phyloP scores from a whole-genome alignment of 2,797 vertebrate species.

The Pelodytes ibericus region DNA sequence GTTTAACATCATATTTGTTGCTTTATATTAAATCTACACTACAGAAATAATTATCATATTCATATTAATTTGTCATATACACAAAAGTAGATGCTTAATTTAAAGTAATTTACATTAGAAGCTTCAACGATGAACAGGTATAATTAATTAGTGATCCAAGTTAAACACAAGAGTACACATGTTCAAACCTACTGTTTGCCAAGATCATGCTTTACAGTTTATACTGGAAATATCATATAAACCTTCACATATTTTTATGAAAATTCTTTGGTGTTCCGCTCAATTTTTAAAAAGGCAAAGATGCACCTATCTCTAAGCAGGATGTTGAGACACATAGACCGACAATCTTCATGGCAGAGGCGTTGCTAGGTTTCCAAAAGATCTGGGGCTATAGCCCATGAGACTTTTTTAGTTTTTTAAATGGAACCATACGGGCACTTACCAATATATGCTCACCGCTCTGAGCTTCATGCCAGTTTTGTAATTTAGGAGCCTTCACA shows the following conservation, averaged over 20 bases:
- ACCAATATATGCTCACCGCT: too few species aligned
- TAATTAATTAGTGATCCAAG: not conserved
- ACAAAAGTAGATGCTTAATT: not conserved
- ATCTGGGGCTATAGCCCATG: too few species aligned
- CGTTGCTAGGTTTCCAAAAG: too few species aligned
- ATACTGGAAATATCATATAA: not conserved
- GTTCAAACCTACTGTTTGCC: not conserved
- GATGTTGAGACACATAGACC: not conserved
- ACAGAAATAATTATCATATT: not conserved
- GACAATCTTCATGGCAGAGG: not conserved
- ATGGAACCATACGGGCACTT: too few species aligned
- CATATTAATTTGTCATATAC: not conserved
- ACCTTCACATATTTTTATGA: not conserved
- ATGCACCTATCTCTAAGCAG: not conserved
- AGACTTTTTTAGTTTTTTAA: not conserved
- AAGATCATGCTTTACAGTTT: not conserved
- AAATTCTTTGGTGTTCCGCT: not conserved
- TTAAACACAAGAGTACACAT: not conserved
- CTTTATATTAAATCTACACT: not conserved
- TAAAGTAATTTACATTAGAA: not conserved
- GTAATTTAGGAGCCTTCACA: too few species aligned
- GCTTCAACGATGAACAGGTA: not conserved
- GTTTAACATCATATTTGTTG: too few species aligned
- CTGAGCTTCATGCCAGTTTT: too few species aligned
- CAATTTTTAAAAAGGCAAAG: not conserved